These are phyloP conservation scores for human DNA, from an alignment of 2,113 vertebrate species.

Conservation along the genomic window DNA sequence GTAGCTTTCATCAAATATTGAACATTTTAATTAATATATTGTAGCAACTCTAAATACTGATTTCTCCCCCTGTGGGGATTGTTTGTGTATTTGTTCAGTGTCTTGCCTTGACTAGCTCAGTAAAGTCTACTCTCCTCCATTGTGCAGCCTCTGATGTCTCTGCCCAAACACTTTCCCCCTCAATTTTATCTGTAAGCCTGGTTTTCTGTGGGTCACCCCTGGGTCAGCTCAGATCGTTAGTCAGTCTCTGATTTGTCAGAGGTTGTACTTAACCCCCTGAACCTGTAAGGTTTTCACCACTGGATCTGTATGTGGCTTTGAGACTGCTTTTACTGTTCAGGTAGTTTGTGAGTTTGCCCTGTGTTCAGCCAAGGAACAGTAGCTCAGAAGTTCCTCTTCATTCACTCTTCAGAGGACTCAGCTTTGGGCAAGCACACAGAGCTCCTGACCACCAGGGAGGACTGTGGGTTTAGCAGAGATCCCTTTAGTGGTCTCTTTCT, in stretches of 20 bases:
- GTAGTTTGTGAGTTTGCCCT: not conserved
- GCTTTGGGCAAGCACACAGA: not conserved
- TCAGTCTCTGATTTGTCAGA: not conserved
- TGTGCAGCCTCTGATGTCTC: not conserved
- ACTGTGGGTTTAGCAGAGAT: not conserved
- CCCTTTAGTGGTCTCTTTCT: not conserved
- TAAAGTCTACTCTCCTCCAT: not conserved
- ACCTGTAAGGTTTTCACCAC: not conserved
- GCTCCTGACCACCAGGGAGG: not conserved
- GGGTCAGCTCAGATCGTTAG: not conserved
- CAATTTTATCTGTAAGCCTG: not conserved
- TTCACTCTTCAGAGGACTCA: not conserved
- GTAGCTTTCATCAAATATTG: not conserved
- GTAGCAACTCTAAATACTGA: not conserved
- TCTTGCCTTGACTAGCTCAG: not conserved
- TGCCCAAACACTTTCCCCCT: not conserved
- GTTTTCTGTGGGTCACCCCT: not conserved
- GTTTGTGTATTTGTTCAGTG: not conserved
- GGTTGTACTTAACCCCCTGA: not conserved
- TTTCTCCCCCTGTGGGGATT: not conserved
- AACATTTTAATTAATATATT: not conserved
- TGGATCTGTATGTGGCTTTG: not conserved
- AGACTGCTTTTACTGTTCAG: not conserved
- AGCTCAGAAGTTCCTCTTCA: not conserved
- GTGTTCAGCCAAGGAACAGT: not conserved